Evolutionary conservation across 1,140 invertebrate genomes (phyloP).

Genomic region (Sinella curviseta): DNA sequence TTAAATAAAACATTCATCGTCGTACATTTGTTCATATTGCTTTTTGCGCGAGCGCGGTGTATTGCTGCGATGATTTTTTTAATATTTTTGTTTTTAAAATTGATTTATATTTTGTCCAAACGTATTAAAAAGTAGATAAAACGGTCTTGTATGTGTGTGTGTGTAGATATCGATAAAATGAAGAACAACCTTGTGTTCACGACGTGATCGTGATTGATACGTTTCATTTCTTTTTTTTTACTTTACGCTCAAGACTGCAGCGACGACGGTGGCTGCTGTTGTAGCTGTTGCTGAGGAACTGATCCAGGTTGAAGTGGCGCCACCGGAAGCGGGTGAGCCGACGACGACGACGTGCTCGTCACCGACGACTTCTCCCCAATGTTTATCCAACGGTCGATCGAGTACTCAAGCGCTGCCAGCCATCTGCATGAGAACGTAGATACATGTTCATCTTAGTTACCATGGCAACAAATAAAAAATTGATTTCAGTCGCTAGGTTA

Average conservation of each 20-base stretch:
- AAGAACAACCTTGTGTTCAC: too few relatives aligned
- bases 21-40: too few relatives aligned
- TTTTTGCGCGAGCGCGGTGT: too few relatives aligned
- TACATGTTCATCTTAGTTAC: neutral
- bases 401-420: conserved; percentile 90
- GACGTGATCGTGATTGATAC: too few relatives aligned
- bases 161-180: too few relatives aligned
- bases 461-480: neutral
- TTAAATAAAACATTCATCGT: too few relatives aligned
- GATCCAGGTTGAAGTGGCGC: neutral
- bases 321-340: neutral
- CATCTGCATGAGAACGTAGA: conserved; percentile 68
- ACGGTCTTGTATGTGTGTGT: too few relatives aligned
- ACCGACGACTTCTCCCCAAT: conserved; percentile 57
- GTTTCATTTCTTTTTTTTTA: neutral
- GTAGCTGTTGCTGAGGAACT: too few relatives aligned
- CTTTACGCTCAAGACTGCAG: neutral
- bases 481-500: conserved; percentile 54
- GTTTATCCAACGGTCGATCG: conserved; percentile 94
- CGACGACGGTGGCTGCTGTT: neutral
- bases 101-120: too few relatives aligned
- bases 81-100: too few relatives aligned
- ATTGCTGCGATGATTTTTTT: too few relatives aligned
- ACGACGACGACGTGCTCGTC: neutral
- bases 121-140: too few relatives aligned